Evolutionary conservation across 2,797 vertebrate genomes (phyloP).

Genomic region (Eupleurogrammus muticus): DNA sequence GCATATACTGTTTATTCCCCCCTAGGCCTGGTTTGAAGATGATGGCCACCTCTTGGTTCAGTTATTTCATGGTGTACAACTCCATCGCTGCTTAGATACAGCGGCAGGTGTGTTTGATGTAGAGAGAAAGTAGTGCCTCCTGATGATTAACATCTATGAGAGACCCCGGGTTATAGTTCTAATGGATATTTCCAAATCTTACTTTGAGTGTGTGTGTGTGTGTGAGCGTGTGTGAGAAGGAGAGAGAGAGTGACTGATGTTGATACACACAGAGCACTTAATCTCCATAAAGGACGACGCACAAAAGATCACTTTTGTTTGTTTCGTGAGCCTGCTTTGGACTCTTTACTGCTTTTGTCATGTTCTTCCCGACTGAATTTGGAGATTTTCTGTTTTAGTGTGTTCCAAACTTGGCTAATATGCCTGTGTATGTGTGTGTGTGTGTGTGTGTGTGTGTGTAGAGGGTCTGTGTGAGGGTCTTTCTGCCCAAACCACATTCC

Average conservation of each 20-base stretch:
- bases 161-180: slow-evolving; percentile 16
- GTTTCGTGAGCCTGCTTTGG: slow-evolving; percentile 42
- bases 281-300: slow-evolving; percentile 27
- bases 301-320: slow-evolving; percentile 39
- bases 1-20: no score
- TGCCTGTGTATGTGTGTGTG: slow-evolving; percentile 7
- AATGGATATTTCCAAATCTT: slow-evolving; percentile 36
- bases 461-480: slow-evolving; percentile 21
- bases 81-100: slow-evolving; percentile 65
- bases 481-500: slow-evolving; percentile 21
- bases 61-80: slow-evolving; percentile 57
- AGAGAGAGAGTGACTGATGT: slow-evolving; percentile 14
- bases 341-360: slow-evolving; percentile 52
- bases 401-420: slow-evolving; percentile 41
- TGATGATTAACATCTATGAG: slow-evolving; percentile 54
- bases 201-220: slow-evolving; percentile 1
- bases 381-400: slow-evolving; percentile 46
- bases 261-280: slow-evolving; percentile 45
- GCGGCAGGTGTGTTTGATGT: slow-evolving; percentile 64
- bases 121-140: slow-evolving; percentile 53
- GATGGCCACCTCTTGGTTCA: slow-evolving; percentile 65
- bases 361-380: slow-evolving; percentile 37
- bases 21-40: slow-evolving; percentile 52
- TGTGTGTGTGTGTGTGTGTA: slow-evolving; percentile 7
- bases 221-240: slow-evolving; percentile 17